phyloP scores from a whole-genome alignment of 2,797 vertebrate genomes.

The Cynopterus sphinx region DNA sequence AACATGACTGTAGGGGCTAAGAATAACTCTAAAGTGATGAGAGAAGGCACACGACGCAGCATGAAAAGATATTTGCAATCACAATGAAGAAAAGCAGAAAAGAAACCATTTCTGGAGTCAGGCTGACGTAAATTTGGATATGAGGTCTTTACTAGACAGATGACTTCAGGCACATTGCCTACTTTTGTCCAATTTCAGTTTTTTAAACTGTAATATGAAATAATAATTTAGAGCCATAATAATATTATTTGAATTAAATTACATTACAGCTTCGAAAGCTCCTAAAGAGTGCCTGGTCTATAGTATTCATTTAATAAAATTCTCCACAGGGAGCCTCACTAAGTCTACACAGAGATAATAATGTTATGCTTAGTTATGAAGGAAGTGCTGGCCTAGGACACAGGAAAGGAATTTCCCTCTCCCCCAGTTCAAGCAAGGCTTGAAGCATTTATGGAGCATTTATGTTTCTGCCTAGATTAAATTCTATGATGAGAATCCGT shows the following conservation, averaged over 20 bases:
- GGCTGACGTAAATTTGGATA: not conserved
- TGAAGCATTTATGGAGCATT: not conserved
- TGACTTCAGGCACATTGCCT: not conserved
- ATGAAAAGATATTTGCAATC: not conserved
- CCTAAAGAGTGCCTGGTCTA: not conserved
- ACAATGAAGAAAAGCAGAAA: not conserved
- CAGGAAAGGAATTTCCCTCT: not conserved
- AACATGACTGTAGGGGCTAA: not conserved
- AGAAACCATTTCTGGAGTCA: not conserved
- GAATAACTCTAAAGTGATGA: slow-evolving; percentile 21
- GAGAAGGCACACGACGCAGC: not conserved
- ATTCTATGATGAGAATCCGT: slow-evolving; percentile 21
- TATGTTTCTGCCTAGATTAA: slow-evolving; percentile 27
- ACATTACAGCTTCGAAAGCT: slow-evolving; percentile 23
- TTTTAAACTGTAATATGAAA: slow-evolving; percentile 27
- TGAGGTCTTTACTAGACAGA: not conserved
- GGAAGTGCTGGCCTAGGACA: slow-evolving; percentile 11
- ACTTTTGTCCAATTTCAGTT: slow-evolving; percentile 45
- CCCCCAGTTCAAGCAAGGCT: not conserved
- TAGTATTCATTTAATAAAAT: slow-evolving; percentile 40
- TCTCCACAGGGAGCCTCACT: not conserved
- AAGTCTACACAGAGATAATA: not conserved
- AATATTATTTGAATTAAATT: slow-evolving; percentile 55
- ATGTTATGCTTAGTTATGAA: not conserved
- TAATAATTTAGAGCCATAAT: slow-evolving; percentile 34